Evolutionary conservation across 1,140 invertebrate species (phyloP).

Genomic region (Neodiprion fabricii): DNA sequence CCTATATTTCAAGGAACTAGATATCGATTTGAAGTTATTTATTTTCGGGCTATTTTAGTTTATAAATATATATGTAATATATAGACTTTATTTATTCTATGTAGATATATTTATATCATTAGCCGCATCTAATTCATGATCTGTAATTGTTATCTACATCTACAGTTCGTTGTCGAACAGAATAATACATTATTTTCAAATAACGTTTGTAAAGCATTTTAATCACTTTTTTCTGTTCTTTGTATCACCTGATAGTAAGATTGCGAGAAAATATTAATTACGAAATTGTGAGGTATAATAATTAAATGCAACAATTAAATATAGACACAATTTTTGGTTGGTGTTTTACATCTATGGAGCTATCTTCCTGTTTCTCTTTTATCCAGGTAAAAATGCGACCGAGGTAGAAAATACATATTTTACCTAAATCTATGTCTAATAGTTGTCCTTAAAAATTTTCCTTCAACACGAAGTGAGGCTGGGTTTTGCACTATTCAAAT

Average conservation of each 20-base stretch:
- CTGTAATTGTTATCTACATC: too few relatives aligned
- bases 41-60: neutral
- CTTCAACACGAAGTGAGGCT: too few relatives aligned
- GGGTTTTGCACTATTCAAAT: too few relatives aligned
- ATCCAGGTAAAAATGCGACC: neutral
- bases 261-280: neutral
- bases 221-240: neutral
- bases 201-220: neutral
- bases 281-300: neutral
- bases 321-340: neutral
- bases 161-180: too few relatives aligned
- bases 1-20: too few relatives aligned
- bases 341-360: too few relatives aligned
- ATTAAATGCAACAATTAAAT: slow-evolving; percentile 3
- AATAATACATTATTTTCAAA: neutral
- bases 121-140: too few relatives aligned
- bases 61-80: neutral
- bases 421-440: too few relatives aligned
- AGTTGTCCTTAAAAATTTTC: too few relatives aligned
- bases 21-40: neutral
- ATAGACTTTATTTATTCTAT: neutral
- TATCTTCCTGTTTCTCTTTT: neutral
- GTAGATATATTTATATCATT: too few relatives aligned
- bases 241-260: neutral
- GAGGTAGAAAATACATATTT: neutral